These are phyloP conservation scores for Darevskia nairensis DNA, from an alignment of 2,797 vertebrate species.

Conservation along the genomic window DNA sequence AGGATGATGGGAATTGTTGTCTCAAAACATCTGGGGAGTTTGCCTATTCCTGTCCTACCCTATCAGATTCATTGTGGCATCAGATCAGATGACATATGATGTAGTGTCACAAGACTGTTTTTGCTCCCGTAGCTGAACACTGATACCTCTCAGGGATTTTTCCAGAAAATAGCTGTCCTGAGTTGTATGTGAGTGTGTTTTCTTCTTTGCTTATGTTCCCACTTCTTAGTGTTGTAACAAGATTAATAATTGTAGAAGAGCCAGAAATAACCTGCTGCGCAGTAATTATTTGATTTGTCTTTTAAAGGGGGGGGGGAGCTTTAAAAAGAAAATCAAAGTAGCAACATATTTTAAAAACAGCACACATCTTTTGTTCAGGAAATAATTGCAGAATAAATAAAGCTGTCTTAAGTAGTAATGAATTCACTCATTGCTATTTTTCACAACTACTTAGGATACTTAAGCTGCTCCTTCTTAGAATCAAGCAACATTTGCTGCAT, in stretches of 20 bases:
- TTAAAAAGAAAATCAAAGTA: neutral
- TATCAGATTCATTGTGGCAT: neutral
- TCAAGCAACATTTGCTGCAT: neutral
- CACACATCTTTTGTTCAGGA: neutral
- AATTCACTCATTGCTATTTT: neutral
- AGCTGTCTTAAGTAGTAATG: neutral
- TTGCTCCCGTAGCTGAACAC: neutral
- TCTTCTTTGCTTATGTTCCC: neutral
- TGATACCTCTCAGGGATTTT: neutral
- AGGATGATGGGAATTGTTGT: too few species aligned
- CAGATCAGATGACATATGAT: neutral
- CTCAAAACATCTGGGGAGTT: too few species aligned
- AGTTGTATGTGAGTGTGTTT: neutral
- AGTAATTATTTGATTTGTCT: neutral
- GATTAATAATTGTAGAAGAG: conserved; percentile 3
- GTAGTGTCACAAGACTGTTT: neutral
- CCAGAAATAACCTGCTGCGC: neutral
- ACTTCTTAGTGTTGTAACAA: neutral
- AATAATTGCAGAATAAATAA: conserved; percentile 9
- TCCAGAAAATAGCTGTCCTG: neutral
- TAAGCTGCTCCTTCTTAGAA: conserved; percentile 2
- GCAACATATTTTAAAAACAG: conserved; percentile 1
- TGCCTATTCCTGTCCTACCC: too few species aligned
- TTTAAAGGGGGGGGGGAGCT: neutral
- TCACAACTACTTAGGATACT: neutral